These are phyloP conservation scores for Eupithecia subfuscata DNA, from an alignment of 2,888 invertebrate species.

Conservation along the genomic window DNA sequence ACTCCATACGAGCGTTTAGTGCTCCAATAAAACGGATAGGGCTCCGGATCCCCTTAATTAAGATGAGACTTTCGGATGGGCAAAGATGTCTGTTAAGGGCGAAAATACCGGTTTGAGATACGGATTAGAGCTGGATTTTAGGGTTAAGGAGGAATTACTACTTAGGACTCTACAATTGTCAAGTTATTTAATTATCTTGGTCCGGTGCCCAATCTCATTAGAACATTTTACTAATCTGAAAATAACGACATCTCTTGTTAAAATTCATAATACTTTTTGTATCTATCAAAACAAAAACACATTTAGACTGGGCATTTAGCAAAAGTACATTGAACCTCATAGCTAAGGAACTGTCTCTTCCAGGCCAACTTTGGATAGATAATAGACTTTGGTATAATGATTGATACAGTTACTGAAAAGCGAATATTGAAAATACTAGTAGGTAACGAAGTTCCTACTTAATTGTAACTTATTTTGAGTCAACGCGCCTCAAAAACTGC, in stretches of 20 bases:
- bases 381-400: no score
- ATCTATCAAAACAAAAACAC: no score
- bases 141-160: background rate
- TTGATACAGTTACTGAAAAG: no score
- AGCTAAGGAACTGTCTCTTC: no score
- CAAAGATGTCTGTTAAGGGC: conserved; percentile 1
- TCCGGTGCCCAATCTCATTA: background rate
- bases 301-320: no score
- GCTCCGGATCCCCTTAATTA: conserved; percentile 31
- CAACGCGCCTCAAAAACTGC: background rate
- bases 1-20: conserved; percentile 40
- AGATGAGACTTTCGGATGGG: conserved; percentile 15
- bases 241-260: background rate
- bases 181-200: background rate
- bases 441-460: no score
- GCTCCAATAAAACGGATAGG: conserved; percentile 43
- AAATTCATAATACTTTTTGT: no score
- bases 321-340: no score
- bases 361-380: no score
- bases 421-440: no score
- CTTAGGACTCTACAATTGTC: background rate
- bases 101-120: background rate
- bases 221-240: background rate
- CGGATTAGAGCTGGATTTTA: conserved; percentile 1
- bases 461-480: background rate